Base-by-base conservation (phyloP, 2,888 invertebrate genomes). In the Eilema depressum region DNA sequence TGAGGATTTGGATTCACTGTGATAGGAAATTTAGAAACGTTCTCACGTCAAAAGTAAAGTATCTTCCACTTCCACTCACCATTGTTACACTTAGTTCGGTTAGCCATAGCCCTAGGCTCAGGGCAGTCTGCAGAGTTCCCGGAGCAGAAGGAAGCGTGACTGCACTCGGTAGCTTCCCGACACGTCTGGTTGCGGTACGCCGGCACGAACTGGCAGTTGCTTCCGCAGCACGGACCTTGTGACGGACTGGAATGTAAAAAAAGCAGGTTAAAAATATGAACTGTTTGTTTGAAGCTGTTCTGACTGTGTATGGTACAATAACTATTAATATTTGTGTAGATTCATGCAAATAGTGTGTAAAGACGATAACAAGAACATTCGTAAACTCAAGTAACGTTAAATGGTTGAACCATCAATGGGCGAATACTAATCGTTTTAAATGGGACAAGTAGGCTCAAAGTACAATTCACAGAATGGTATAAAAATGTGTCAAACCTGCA, bases 21-120 rank as follows among this genome's bases (percentile, higher is more conserved):
- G n/a, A n/a, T n/a, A n/a, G n/a, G n/a, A n/a, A n/a, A n/a, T n/a
- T n/a, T n/a, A n/a, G n/a, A n/a, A n/a, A n/a, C n/a, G n/a, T n/a
- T n/a, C n/a, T n/a, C n/a, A n/a, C n/a, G n/a, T n/a, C n/a, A n/a
- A n/a, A n/a, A n/a, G n/a, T n/a, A n/a, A n/a, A 1, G 5, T 12
- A 57, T 25, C 23, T 57, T 4, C n/a, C 20, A 53, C 25, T 33
- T 63, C 3, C 17, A 70, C 78, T 97, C 96, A 91, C 98, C 98
- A 88, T 99, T 98, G 90, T 99, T 99, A 91, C 99, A 99, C 86
- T 98, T 97, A n/a, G 99, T 99, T 88, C 98, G 98, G 90, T 99
- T 97, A 61, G 97, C 96, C 86, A 98, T 97, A 47, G 98, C 97
- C 47, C 96, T 92, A 0, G 99, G 98, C 63, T 94, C 91, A 3